Conservation (phyloP, 2,888 invertebrate species). For the Julus scanicus region DNA sequence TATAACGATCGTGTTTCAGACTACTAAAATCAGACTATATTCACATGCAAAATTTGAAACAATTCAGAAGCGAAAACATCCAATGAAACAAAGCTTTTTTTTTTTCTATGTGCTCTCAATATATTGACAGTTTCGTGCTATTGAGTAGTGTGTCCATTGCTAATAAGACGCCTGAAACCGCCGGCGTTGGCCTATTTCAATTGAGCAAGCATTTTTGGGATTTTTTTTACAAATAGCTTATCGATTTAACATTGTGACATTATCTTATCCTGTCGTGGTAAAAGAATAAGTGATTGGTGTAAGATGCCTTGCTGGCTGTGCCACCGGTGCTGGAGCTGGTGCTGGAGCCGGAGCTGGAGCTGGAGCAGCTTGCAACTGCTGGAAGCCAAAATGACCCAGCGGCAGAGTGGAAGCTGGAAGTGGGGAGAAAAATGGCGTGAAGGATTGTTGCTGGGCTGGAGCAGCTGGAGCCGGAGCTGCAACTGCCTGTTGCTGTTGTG, state of each 20-base stretch:
- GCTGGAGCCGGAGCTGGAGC: constrained; percentile 34
- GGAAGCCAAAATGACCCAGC: constrained; percentile 47
- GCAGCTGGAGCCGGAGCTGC: constrained; percentile 46
- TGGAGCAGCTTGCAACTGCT: constrained; percentile 44
- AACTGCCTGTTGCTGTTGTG: constrained; percentile 17
- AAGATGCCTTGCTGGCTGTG: constrained; percentile 35
- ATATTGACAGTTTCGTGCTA: background rate
- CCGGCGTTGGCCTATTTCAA: constrained; percentile 12
- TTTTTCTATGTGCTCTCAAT: background rate
- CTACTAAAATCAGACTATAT: background rate
- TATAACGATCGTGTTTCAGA: background rate
- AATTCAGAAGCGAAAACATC: background rate
- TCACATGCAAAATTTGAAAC: background rate
- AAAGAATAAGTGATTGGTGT: constrained; percentile 47
- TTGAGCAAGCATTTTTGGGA: constrained; percentile 28
- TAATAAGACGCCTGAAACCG: background rate
- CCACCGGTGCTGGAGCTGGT: constrained; percentile 5
- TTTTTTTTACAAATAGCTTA: background rate
- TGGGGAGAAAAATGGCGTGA: constrained; percentile 42
- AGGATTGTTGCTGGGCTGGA: constrained; percentile 46
- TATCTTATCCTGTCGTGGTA: constrained; percentile 5
- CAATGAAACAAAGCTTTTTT: background rate
- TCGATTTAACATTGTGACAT: background rate
- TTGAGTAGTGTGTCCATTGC: background rate
- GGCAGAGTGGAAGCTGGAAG: constrained; percentile 37